Conservation (phyloP, 2,888 invertebrate species). For the Villa cingulata region DNA sequence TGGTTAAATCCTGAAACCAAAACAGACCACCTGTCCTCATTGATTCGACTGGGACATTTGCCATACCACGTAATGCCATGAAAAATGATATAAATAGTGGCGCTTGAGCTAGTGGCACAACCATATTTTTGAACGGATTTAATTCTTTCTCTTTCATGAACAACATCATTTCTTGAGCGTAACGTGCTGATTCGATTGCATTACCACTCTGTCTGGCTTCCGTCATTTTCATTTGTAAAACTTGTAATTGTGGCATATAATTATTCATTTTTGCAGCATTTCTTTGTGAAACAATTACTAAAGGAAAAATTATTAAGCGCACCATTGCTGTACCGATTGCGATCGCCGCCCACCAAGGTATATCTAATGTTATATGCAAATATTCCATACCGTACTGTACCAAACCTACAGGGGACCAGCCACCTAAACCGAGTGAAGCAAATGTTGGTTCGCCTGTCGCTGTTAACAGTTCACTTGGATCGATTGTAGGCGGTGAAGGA, state of each 20-base stretch:
- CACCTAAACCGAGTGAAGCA: slow-evolving; percentile 67
- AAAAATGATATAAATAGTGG: slow-evolving; percentile 90
- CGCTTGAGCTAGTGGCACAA: slow-evolving; percentile 67
- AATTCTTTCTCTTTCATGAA: slow-evolving; percentile 74
- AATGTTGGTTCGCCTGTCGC: slow-evolving; percentile 59
- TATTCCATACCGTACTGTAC: slow-evolving; percentile 70
- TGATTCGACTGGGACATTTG: slow-evolving; percentile 80
- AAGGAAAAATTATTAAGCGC: slow-evolving; percentile 64
- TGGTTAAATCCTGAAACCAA: slow-evolving; percentile 89
- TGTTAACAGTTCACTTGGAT: slow-evolving; percentile 16
- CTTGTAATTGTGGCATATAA: slow-evolving; percentile 71
- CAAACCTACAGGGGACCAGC: slow-evolving; percentile 69
- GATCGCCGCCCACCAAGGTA: slow-evolving; percentile 93
- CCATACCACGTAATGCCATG: slow-evolving; percentile 75
- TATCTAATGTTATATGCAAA: slow-evolving; percentile 60
- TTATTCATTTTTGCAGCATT: slow-evolving; percentile 72
- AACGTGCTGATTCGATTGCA: slow-evolving; percentile 58
- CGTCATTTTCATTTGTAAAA: slow-evolving; percentile 69
- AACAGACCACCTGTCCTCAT: slow-evolving; percentile 73
- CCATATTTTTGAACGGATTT: slow-evolving; percentile 64
- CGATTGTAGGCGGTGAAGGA: slow-evolving; percentile 23
- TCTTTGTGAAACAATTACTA: slow-evolving; percentile 69
- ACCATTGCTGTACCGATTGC: slow-evolving; percentile 64
- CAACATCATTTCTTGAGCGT: slow-evolving; percentile 61
- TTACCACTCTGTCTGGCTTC: slow-evolving; percentile 78